Conservation (phyloP, 2,888 invertebrate genomes). For the Cerastis rubricosa region DNA sequence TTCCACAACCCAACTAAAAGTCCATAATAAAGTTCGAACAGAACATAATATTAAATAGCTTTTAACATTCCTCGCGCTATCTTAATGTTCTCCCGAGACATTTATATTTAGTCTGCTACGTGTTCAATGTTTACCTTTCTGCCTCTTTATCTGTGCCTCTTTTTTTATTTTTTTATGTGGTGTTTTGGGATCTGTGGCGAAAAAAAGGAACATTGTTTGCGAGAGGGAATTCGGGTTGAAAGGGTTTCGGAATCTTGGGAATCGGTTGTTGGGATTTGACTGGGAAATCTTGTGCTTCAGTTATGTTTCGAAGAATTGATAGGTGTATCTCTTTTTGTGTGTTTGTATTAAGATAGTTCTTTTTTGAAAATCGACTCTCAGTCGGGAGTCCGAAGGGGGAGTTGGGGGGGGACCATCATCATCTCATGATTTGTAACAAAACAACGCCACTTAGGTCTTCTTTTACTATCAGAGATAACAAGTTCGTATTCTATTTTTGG, state of each 20-base stretch:
- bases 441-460: too few relatives aligned
- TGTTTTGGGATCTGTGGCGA: constrained; percentile 77
- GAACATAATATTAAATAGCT: constrained; percentile 91
- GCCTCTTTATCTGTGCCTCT: constrained; percentile 83
- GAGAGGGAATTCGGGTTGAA: constrained; percentile 31
- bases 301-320: background rate
- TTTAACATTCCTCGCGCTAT: constrained; percentile 89
- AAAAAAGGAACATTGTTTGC: constrained; percentile 56
- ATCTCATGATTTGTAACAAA: too few relatives aligned
- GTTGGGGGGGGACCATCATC: too few relatives aligned
- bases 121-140: constrained; percentile 89
- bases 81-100: constrained; percentile 87
- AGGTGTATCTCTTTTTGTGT: background rate
- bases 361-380: background rate
- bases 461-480: too few relatives aligned
- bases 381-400: too few relatives aligned
- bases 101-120: constrained; percentile 90
- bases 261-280: constrained; percentile 13
- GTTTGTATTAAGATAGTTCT: background rate
- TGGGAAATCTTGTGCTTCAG: constrained; percentile 3
- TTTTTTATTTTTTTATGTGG: constrained; percentile 71
- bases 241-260: constrained; percentile 8
- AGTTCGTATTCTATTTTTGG: too few relatives aligned
- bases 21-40: constrained; percentile 89
- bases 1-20: constrained; percentile 61